phyloP scores from a whole-genome alignment of 64 coral and sea anemone genomes.

The Astreopora myriophthalma region DNA sequence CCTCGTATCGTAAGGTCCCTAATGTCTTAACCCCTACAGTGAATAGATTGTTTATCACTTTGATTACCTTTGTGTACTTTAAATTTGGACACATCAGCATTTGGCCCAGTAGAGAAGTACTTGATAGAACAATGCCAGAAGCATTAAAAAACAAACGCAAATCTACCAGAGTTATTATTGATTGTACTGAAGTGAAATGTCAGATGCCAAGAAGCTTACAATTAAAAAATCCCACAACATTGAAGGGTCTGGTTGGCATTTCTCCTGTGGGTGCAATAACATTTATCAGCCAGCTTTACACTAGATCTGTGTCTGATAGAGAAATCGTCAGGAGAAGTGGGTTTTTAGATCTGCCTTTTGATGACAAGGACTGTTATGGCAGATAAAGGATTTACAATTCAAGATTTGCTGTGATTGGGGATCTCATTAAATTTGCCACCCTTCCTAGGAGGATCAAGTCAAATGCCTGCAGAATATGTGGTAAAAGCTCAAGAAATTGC shows the following conservation, averaged over 20 bases:
- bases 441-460: background rate
- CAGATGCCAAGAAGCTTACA: conserved; percentile 33
- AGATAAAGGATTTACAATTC: conserved; percentile 50
- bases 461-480: conserved; percentile 23
- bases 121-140: conserved; percentile 19
- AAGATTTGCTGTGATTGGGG: conserved; percentile 1
- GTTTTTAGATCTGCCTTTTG: conserved; percentile 15
- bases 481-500: conserved; percentile 24
- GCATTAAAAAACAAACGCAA: background rate
- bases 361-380: conserved; percentile 40
- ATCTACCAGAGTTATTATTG: conserved; percentile 28
- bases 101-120: conserved; percentile 24
- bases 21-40: conserved; percentile 16
- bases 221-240: background rate
- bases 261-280: conserved; percentile 25
- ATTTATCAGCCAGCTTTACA: conserved; percentile 19
- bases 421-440: background rate
- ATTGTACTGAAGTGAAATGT: conserved; percentile 36
- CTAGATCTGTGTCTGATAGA: conserved; percentile 4
- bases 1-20: conserved; percentile 11
- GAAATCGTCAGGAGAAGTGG: conserved; percentile 30
- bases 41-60: conserved; percentile 11
- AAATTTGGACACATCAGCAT: conserved; percentile 25
- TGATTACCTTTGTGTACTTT: conserved; percentile 37
- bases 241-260: conserved; percentile 20